Evolutionary conservation across 2,888 invertebrate species (phyloP).

Genomic region (Microctonus hyperodae): DNA sequence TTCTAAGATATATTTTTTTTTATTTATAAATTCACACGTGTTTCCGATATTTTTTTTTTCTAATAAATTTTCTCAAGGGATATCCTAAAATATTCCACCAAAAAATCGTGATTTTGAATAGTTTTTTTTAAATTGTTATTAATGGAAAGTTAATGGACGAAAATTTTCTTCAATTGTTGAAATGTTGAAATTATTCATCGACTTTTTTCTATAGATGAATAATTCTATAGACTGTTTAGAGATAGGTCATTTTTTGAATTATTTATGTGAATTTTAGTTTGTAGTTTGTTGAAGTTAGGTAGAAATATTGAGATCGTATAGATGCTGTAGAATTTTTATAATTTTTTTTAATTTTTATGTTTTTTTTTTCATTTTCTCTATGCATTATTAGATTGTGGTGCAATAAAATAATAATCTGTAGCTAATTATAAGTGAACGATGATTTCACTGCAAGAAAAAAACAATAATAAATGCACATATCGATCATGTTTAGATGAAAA

Average conservation of each 20-base stretch:
- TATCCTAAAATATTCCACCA: not conserved
- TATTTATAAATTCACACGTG: too few relatives aligned
- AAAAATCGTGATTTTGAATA: not conserved
- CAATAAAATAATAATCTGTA: not conserved
- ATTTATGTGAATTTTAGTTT: slow-evolving; percentile 12
- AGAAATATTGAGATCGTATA: slow-evolving; percentile 35
- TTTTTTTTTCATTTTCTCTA: slow-evolving; percentile 20
- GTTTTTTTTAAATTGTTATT: not conserved
- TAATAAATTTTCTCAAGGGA: not conserved
- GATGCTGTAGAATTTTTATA: slow-evolving; percentile 41
- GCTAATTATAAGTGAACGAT: not conserved
- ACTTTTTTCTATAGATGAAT: not conserved
- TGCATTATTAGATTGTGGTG: not conserved
- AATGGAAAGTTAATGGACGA: not conserved
- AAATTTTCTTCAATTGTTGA: not conserved
- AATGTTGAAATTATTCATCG: not conserved
- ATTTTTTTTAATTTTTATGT: slow-evolving; percentile 29
- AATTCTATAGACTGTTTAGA: slow-evolving; percentile 10
- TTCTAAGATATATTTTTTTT: too few relatives aligned
- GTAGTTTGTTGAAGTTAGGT: slow-evolving; percentile 22
- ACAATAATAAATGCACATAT: slow-evolving; percentile 4
- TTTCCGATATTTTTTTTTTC: not conserved
- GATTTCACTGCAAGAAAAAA: not conserved
- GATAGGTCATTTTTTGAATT: not conserved
- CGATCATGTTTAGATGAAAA: not conserved